These are phyloP conservation scores for Diadophis punctatus DNA, from an alignment of 2,113 vertebrate species.

Conservation along the genomic window DNA sequence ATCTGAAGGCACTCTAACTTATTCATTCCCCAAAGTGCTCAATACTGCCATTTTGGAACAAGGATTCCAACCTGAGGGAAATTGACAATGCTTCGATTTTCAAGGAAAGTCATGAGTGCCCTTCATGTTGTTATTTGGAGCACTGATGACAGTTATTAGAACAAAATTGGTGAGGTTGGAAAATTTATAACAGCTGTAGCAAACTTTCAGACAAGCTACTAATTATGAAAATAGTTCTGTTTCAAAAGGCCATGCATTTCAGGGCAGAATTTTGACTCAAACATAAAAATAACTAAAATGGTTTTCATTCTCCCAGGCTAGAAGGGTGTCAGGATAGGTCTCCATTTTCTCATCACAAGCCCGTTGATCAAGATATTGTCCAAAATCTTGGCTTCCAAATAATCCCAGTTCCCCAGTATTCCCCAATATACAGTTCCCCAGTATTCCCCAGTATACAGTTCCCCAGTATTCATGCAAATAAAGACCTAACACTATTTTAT, in stretches of 20 bases:
- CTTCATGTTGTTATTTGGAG: constrained; percentile 11
- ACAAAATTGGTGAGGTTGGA: background rate
- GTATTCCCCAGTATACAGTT: too few relatives aligned
- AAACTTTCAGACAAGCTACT: background rate
- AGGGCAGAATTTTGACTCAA: background rate
- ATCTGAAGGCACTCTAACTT: background rate
- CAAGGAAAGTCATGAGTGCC: background rate
- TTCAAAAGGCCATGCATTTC: background rate
- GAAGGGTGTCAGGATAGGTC: background rate
- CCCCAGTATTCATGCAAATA: background rate
- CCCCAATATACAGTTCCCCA: too few relatives aligned
- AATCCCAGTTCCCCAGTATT: background rate
- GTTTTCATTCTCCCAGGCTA: background rate
- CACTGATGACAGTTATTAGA: background rate
- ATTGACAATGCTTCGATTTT: background rate
- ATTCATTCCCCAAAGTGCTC: background rate
- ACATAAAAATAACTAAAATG: background rate
- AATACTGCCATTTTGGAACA: background rate
- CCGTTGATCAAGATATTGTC: background rate
- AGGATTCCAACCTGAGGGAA: background rate
- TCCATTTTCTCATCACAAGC: background rate
- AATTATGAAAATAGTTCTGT: background rate
- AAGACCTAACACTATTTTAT: background rate
- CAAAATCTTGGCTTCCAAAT: background rate
- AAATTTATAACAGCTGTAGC: background rate